Conservation (phyloP, 1,140 invertebrate species). For the Plectrocnemia conspersa region DNA sequence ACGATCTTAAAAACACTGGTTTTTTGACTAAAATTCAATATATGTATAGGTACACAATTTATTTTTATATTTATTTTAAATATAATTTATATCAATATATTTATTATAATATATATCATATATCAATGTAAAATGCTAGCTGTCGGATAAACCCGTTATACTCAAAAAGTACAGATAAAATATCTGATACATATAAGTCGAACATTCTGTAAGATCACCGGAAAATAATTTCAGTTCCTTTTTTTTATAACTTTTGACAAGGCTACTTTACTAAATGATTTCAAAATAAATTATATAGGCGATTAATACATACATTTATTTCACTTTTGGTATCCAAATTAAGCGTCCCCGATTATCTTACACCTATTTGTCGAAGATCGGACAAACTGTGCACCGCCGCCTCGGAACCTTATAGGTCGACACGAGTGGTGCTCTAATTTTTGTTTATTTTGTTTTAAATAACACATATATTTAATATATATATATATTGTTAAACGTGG, state of each 20-base stretch:
- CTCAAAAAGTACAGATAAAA: slow-evolving; percentile 27
- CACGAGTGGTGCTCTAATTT: background rate
- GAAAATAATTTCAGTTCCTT: slow-evolving; percentile 27
- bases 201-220: slow-evolving; percentile 27
- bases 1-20: slow-evolving; percentile 30
- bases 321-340: slow-evolving; percentile 24
- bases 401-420: background rate
- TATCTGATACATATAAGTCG: slow-evolving; percentile 21
- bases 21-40: slow-evolving; percentile 33
- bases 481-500: slow-evolving; percentile 12
- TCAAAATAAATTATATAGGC: slow-evolving; percentile 25
- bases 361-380: slow-evolving; percentile 21
- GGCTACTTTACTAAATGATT: slow-evolving; percentile 21
- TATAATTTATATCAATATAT: no score
- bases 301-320: slow-evolving; percentile 17
- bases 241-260: slow-evolving; percentile 19
- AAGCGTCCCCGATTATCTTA: slow-evolving; percentile 25
- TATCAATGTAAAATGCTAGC: slow-evolving; percentile 33
- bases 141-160: slow-evolving; percentile 21
- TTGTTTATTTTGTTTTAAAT: no score
- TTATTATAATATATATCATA: no score
- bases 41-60: slow-evolving; percentile 26
- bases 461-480: slow-evolving; percentile 10
- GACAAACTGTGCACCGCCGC: slow-evolving; percentile 6
- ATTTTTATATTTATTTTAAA: slow-evolving; percentile 17